A percentile compares a stretch with the other conserved stretches of the same genome.
These are phyloP conservation scores for Polydesmus complanatus DNA, from an alignment of 2,888 invertebrate genomes.

Conservation along the genomic window DNA sequence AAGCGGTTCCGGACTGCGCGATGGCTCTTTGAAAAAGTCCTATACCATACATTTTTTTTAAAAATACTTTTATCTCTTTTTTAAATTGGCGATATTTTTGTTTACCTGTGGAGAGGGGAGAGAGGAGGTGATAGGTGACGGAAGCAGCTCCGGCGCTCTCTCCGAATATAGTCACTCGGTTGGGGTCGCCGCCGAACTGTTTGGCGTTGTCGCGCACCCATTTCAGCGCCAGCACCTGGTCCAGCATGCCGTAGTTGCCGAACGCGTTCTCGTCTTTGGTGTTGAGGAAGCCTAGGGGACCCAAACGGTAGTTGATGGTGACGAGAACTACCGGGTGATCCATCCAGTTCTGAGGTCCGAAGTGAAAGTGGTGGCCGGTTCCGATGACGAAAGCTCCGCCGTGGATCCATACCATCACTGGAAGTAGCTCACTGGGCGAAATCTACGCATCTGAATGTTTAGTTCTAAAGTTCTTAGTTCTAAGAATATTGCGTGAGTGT, in stretches of 20 bases:
- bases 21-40: constrained; percentile 12
- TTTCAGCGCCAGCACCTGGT: constrained; percentile 6
- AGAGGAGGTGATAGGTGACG: constrained; percentile 2
- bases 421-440: not conserved
- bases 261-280: not conserved
- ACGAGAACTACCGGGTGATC: constrained; percentile 38
- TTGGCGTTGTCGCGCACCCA: constrained; percentile 8
- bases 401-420: constrained; percentile 31
- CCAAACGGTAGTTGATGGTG: constrained; percentile 38
- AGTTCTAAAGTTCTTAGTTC: not conserved
- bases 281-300: constrained; percentile 22
- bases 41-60: not conserved
- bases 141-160: constrained; percentile 10
- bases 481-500: not conserved
- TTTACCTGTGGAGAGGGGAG: constrained; percentile 6
- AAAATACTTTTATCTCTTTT: not conserved
- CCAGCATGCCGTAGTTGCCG: constrained; percentile 13
- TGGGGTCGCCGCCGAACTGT: constrained; percentile 3
- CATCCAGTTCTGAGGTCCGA: constrained; percentile 37
- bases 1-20: constrained; percentile 1
- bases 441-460: not conserved
- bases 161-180: constrained; percentile 6
- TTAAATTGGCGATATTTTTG: not conserved
- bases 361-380: constrained; percentile 22
- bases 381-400: constrained; percentile 26